These are phyloP conservation scores for Tetanocera ferruginea DNA, from an alignment of 2,888 invertebrate species.

Conservation along the genomic window DNA sequence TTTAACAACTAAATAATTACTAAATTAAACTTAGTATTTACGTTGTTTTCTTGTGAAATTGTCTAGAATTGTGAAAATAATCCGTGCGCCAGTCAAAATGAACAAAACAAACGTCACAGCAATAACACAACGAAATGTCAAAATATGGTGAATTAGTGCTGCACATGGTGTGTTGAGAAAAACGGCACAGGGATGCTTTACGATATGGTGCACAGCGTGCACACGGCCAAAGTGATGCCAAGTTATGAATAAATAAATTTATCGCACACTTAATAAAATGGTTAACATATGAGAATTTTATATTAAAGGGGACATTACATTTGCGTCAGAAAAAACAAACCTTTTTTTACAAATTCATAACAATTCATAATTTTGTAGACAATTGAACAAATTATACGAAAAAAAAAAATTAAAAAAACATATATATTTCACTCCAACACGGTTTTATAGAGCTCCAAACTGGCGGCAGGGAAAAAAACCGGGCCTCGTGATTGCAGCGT, in stretches of 20 bases:
- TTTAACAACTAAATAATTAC: neutral
- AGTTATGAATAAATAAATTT: neutral
- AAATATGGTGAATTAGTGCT: neutral
- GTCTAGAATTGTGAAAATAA: neutral
- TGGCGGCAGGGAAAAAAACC: no score
- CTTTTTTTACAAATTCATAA: no score
- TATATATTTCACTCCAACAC: no score
- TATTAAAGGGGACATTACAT: no score
- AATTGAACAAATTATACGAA: neutral
- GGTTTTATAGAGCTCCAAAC: no score
- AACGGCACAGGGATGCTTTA: neutral
- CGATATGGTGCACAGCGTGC: neutral
- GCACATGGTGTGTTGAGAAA: conserved; percentile 26
- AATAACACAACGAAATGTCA: conserved; percentile 20
- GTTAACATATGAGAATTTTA: no score
- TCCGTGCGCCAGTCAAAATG: neutral
- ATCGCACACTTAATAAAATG: no score
- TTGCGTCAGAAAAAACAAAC: no score
- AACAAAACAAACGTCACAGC: neutral
- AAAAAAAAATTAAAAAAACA: neutral
- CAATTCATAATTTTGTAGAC: no score
- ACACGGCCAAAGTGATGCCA: neutral
- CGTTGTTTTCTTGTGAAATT: neutral
- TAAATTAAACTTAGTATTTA: neutral
- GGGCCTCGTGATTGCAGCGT: no score